Evolutionary conservation across 2,888 invertebrate species (phyloP), one percentile per base, ranked within the genome.

Genomic region (Eristalis arbustorum): DNA sequence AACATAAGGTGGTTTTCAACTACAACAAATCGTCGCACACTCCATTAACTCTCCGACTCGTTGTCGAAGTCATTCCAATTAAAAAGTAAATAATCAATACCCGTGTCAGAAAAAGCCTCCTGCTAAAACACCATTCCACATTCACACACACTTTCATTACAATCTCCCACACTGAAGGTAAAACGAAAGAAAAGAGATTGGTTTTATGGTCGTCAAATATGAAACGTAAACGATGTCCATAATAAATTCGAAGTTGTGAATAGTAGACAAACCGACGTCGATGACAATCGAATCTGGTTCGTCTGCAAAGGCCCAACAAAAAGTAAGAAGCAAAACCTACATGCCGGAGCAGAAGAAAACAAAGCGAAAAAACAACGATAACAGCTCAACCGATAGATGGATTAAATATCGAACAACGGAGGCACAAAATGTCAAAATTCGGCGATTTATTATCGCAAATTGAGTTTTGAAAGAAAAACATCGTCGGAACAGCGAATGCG

Each of bases 371-470:
- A 67, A 75, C 67, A 61, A 68, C 25, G 74, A 34, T 25, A 71
- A 74, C 79, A 73, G 37, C 72, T 72, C 77, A 49, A 63, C 77
- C 69, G 75, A 78, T 87, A 75, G 87, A 87, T 82, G 87, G 87
- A 87, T 87, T 87, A 83, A 78, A 87, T 74, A 83, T 82, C 72
- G 78, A 83, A 83, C 78, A 84, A 62, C 76, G 37, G 59, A 76
- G 84, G 79, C 76, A 88, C 79, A 84, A 80, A 80, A 83, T 73
- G 88, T 88, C 88, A 88, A 88, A 88, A 88, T 88, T 88, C 57
- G 88, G 88, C 88, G 84, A 88, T 88, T 88, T 88, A 88, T 88
- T 88, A 80, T 88, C 88, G 73, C 80, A 88, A 88, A 88, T 88
- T 88, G 88, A 88, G 76, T 84, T 88, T 84, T 79, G 69, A 88